phyloP scores from a whole-genome alignment of 1,140 invertebrate genomes.

The Andrena cerasifolii region DNA sequence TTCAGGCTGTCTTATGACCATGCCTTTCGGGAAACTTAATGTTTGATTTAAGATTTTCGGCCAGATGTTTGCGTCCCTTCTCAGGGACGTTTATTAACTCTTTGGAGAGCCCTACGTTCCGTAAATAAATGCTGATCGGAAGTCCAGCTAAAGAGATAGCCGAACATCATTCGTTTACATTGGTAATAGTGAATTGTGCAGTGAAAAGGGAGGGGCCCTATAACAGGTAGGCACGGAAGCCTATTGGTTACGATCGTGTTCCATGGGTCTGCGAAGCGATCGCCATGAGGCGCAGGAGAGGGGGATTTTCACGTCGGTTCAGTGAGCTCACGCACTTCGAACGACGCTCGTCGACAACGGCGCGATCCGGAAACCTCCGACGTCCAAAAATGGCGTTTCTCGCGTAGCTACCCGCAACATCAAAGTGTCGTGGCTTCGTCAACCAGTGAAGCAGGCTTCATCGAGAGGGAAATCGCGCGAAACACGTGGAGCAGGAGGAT shows the following conservation, averaged over 20 bases:
- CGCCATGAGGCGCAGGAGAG: slow-evolving; percentile 42
- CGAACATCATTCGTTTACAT: neutral
- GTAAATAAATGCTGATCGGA: too few species aligned
- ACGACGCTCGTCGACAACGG: slow-evolving; percentile 56
- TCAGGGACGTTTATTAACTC: too few species aligned
- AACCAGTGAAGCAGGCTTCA: neutral
- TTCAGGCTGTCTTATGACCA: too few species aligned
- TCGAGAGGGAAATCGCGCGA: slow-evolving; percentile 4
- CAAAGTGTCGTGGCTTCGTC: neutral
- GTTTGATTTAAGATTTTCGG: too few species aligned
- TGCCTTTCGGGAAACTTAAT: too few species aligned
- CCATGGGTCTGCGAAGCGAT: slow-evolving; percentile 53
- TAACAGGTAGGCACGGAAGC: slow-evolving; percentile 14
- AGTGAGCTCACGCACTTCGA: slow-evolving; percentile 74
- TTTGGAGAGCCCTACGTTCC: too few species aligned
- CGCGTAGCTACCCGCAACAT: slow-evolving; percentile 40
- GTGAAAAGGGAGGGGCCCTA: neutral
- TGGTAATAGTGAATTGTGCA: neutral
- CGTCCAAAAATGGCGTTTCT: slow-evolving; percentile 75
- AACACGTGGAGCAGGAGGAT: neutral
- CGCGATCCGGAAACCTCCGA: slow-evolving; percentile 40
- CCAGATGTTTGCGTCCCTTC: too few species aligned
- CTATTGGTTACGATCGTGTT: slow-evolving; percentile 49
- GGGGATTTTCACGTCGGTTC: slow-evolving; percentile 64
- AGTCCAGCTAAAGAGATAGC: too few species aligned